phyloP scores from a whole-genome alignment of 2,888 invertebrate species.

The Lycia hirtaria region DNA sequence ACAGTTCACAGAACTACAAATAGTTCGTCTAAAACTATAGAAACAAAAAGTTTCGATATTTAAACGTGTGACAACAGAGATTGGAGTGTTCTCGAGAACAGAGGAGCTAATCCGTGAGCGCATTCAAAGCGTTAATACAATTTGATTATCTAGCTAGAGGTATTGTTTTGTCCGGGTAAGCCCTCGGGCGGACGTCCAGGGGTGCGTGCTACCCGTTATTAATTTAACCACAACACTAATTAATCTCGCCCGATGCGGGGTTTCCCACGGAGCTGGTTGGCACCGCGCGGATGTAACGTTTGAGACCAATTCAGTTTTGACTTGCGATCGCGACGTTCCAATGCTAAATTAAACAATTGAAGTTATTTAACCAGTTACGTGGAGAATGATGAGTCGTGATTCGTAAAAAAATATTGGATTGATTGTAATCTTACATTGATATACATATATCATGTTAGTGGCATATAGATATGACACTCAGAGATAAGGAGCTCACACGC shows the following conservation, averaged over 20 bases:
- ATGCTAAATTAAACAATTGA: conserved; percentile 30
- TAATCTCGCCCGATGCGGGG: conserved; percentile 77
- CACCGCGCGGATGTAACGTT: conserved; percentile 48
- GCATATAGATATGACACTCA: too few species aligned
- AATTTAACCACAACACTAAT: conserved; percentile 80
- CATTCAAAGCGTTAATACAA: conserved; percentile 57
- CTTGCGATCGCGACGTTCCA: conserved; percentile 25
- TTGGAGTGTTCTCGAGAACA: conserved; percentile 33
- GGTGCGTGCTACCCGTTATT: conserved; percentile 75
- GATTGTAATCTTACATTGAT: neutral
- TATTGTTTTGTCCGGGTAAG: conserved; percentile 51
- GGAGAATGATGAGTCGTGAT: conserved; percentile 17
- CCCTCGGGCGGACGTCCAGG: conserved; percentile 49
- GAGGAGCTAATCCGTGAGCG: conserved; percentile 47
- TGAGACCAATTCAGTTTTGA: conserved; percentile 44
- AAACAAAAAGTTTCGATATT: conserved; percentile 12
- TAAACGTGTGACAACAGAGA: conserved; percentile 31
- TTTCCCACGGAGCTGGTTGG: conserved; percentile 63
- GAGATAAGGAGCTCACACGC: too few species aligned
- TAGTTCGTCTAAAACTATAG: conserved; percentile 3
- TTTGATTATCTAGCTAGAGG: conserved; percentile 53
- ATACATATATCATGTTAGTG: too few species aligned
- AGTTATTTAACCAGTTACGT: conserved; percentile 21
- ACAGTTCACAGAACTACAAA: neutral
- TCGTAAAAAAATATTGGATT: conserved; percentile 19